Evolutionary conservation across 2,888 invertebrate genomes (phyloP).

Genomic region (Rotaria macrura): DNA sequence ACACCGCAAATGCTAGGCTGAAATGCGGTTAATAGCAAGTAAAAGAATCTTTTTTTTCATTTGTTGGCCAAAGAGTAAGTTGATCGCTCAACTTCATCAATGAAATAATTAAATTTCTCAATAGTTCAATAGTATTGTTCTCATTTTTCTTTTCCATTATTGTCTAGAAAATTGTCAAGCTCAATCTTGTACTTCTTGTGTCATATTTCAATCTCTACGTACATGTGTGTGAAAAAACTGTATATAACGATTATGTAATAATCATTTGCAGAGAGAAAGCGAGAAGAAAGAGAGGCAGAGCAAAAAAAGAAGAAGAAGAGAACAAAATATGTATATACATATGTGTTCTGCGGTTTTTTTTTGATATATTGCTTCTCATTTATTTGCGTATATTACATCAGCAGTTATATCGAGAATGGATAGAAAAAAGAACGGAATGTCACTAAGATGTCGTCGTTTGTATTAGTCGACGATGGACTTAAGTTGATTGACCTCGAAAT

Average conservation of each 20-base stretch:
- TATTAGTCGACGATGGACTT: neutral
- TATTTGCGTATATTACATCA: neutral
- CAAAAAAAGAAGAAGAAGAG: neutral
- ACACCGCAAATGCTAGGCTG: neutral
- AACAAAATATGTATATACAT: neutral
- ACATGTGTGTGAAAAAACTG: neutral
- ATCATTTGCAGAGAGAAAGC: neutral
- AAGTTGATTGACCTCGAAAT: neutral
- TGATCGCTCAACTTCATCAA: neutral
- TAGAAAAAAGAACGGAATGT: neutral
- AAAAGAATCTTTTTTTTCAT: neutral
- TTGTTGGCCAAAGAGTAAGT: neutral
- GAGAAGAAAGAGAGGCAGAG: neutral
- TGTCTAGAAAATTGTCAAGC: neutral
- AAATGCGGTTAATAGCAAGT: neutral
- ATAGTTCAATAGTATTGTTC: neutral
- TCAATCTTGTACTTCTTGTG: neutral
- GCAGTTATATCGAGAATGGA: neutral
- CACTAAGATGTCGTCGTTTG: neutral
- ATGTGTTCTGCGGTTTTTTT: neutral
- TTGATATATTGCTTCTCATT: neutral
- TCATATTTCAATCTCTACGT: neutral
- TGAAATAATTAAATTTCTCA: neutral
- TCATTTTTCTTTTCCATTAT: neutral
- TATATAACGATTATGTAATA: neutral